Percentiles rank a stretch among this genome's conserved stretches.
phyloP scores from a whole-genome alignment of 2,113 vertebrate species.

The Cololabis saira region DNA sequence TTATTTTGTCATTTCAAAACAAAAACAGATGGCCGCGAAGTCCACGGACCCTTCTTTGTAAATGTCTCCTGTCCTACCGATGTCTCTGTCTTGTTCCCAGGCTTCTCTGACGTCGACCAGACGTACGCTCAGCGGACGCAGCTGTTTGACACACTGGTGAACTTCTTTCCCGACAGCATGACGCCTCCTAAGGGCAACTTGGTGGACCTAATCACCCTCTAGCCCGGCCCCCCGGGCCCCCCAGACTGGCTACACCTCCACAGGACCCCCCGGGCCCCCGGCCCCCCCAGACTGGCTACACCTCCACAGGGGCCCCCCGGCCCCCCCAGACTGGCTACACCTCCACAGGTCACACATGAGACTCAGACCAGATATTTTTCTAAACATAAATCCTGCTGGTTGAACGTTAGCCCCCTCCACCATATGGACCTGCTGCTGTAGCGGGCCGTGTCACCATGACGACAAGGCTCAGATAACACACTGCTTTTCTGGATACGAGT shows the following conservation, averaged over 20 bases:
- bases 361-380: conserved; percentile 48
- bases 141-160: conserved; percentile 97
- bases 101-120: conserved; percentile 97
- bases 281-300: no score
- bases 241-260: neutral
- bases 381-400: conserved; percentile 25
- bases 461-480: conserved; percentile 1
- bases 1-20: no score
- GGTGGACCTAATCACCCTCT: conserved; percentile 98
- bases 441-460: conserved; percentile 7
- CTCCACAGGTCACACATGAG: neutral
- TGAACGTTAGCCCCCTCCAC: conserved; percentile 16
- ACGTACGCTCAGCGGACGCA: conserved; percentile 97
- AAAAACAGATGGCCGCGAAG: no score
- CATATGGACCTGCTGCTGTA: conserved; percentile 21
- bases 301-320: conserved; percentile 21
- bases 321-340: no score
- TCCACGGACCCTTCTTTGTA: no score
- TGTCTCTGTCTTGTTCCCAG: conserved; percentile 66
- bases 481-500: no score
- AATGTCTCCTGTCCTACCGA: neutral
- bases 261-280: neutral
- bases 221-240: conserved; percentile 53
- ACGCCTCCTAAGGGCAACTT: conserved; percentile 98
- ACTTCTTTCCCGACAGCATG: conserved; percentile 99